Evolutionary conservation across 2,797 vertebrate species (phyloP).

Genomic region (Eurystomus glaucurus): DNA sequence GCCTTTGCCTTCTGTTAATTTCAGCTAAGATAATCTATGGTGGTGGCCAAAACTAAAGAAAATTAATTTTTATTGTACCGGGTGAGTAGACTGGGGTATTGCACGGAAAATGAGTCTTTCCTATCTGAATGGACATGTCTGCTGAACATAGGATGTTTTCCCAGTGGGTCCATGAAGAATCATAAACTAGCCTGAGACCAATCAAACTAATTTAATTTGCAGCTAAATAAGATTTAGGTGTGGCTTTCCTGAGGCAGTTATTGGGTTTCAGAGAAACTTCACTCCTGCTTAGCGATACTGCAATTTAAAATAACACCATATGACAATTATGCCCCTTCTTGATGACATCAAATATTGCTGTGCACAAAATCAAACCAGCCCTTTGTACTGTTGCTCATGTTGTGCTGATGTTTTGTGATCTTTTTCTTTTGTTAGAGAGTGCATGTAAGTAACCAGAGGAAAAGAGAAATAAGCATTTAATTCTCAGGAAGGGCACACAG

Average conservation of each 20-base stretch:
- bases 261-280: constrained; percentile 17
- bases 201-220: constrained; percentile 26
- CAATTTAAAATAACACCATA: constrained; percentile 24
- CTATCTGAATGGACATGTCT: background rate
- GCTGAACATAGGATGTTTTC: background rate
- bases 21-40: background rate
- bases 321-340: background rate
- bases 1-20: background rate
- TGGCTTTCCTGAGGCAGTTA: background rate
- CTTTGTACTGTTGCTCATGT: background rate
- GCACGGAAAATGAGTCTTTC: background rate
- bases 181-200: background rate
- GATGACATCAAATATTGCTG: background rate
- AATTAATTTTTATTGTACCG: background rate
- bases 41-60: background rate
- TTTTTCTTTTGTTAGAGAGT: background rate
- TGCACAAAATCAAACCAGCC: background rate
- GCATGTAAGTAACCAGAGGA: background rate
- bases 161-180: background rate
- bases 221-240: constrained; percentile 16
- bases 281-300: background rate
- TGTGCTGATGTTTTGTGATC: background rate
- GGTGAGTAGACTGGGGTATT: background rate
- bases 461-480: constrained; percentile 27
- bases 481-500: background rate